Evolutionary conservation across 2,888 invertebrate species (phyloP).

Genomic region (Machimus atricapillus): DNA sequence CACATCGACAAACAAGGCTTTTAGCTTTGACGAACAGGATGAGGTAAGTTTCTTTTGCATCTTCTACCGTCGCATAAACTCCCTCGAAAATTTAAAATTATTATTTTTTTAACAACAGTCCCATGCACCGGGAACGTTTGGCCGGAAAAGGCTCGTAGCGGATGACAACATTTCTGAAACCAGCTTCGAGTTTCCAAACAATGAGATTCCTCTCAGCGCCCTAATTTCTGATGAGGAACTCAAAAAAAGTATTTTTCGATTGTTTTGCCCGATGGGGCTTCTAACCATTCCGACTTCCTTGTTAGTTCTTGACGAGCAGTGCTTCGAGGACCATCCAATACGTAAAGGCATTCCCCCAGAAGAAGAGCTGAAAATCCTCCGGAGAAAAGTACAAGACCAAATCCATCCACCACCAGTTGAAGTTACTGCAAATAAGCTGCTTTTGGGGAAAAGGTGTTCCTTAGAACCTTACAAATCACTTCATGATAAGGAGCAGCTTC

Average conservation of each 20-base stretch:
- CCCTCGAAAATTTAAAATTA: neutral
- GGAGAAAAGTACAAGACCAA: conserved; percentile 52
- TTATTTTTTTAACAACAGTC: neutral
- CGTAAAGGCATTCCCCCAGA: conserved; percentile 56
- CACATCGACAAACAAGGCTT: conserved; percentile 73
- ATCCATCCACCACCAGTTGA: conserved; percentile 55
- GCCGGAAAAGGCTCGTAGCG: conserved; percentile 39
- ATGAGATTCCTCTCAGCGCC: conserved; percentile 56
- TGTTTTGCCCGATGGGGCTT: neutral
- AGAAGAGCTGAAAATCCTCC: conserved; percentile 59
- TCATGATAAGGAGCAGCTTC: conserved; percentile 73
- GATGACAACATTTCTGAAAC: conserved; percentile 60
- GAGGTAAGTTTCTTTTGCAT: conserved; percentile 59
- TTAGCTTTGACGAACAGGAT: conserved; percentile 82
- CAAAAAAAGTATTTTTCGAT: conserved; percentile 48
- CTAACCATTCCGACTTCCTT: conserved; percentile 40
- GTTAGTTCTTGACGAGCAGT: conserved; percentile 66
- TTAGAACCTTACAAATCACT: conserved; percentile 67
- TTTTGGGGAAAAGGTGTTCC: conserved; percentile 65
- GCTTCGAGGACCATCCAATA: conserved; percentile 64
- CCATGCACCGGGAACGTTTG: conserved; percentile 34
- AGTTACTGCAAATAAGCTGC: conserved; percentile 57
- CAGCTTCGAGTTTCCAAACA: conserved; percentile 57
- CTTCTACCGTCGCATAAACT: neutral
- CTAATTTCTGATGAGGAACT: conserved; percentile 58